phyloP scores from a whole-genome alignment of 2,113 vertebrate species.

The Willisornis vidua region DNA sequence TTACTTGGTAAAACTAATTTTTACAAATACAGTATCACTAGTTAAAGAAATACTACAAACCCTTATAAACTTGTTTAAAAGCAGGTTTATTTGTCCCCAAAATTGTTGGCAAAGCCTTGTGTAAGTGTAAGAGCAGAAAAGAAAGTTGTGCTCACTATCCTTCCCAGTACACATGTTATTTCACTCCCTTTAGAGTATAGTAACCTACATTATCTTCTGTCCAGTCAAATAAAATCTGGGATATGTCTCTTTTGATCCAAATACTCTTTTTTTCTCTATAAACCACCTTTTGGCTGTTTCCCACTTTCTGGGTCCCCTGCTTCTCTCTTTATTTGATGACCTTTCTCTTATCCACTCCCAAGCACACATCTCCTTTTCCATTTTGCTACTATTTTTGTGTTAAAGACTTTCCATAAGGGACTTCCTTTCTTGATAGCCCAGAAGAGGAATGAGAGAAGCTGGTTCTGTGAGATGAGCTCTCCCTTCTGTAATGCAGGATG shows the following conservation, averaged over 20 bases:
- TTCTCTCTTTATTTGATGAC: background rate
- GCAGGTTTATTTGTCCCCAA: background rate
- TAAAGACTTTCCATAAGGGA: background rate
- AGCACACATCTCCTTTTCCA: background rate
- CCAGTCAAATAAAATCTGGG: background rate
- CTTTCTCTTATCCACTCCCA: background rate
- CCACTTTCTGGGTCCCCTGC: background rate
- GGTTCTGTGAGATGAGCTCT: background rate
- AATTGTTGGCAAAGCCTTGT: background rate
- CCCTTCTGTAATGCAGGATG: background rate
- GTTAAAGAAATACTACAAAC: background rate
- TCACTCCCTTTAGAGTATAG: background rate
- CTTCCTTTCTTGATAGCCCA: background rate
- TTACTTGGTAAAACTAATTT: constrained; percentile 4
- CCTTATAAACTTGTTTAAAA: background rate
- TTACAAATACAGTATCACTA: background rate
- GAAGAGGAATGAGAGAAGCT: background rate
- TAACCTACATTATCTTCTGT: background rate
- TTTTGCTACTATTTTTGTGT: background rate
- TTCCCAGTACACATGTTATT: background rate
- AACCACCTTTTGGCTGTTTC: background rate
- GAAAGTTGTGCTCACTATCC: background rate
- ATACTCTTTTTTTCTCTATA: background rate
- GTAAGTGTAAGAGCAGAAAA: background rate
- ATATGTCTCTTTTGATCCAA: background rate